Evolutionary conservation across 2,888 invertebrate species (phyloP).

Genomic region (Acronicta aceris): DNA sequence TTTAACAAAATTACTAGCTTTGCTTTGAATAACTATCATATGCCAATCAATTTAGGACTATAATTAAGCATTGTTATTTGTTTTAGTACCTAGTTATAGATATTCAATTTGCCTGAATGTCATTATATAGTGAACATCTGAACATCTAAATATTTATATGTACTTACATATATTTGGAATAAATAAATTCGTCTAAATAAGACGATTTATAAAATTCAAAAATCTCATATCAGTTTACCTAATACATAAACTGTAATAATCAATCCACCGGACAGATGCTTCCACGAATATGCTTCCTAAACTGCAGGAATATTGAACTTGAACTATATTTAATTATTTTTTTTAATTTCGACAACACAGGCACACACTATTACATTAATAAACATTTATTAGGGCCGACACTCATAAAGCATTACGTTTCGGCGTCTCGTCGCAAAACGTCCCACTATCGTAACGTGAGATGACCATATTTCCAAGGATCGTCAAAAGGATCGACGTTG

Average conservation of each 20-base stretch:
- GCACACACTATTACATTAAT: neutral
- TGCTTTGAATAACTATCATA: constrained; percentile 71
- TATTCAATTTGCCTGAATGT: constrained; percentile 57
- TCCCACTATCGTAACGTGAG: too few relatives aligned
- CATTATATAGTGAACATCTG: constrained; percentile 33
- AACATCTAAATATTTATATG: constrained; percentile 8
- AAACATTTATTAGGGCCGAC: too few relatives aligned
- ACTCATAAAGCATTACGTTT: too few relatives aligned
- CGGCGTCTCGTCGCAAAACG: too few relatives aligned
- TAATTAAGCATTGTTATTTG: constrained; percentile 68
- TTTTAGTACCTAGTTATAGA: constrained; percentile 77
- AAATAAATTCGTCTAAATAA: constrained; percentile 16
- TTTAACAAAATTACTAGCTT: constrained; percentile 73
- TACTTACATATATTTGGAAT: constrained; percentile 20
- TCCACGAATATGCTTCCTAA: neutral
- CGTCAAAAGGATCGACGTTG: too few relatives aligned
- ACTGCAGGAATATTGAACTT: neutral
- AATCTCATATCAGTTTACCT: neutral
- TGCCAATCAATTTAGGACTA: constrained; percentile 71
- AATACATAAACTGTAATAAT: neutral
- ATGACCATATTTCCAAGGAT: too few relatives aligned
- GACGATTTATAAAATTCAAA: constrained; percentile 13
- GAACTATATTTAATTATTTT: neutral
- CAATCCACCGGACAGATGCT: neutral
- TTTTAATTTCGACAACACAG: too few relatives aligned